A percentile compares a stretch with the other conserved stretches of the same genome.
These are phyloP conservation scores for Anas bernieri DNA, from an alignment of 2,797 vertebrate genomes.

Conservation along the genomic window DNA sequence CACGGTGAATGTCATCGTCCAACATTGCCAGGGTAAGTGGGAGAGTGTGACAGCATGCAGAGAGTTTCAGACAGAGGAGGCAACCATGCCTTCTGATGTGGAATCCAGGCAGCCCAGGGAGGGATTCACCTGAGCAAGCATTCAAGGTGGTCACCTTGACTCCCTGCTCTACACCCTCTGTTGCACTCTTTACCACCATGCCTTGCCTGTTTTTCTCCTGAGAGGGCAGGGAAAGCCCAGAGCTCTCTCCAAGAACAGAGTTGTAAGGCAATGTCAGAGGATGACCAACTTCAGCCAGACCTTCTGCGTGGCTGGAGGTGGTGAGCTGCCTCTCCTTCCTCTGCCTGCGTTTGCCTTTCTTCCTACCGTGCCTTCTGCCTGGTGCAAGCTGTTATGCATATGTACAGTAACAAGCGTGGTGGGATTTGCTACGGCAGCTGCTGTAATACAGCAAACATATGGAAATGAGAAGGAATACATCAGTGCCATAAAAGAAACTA, in stretches of 20 bases:
- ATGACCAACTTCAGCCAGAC: background rate
- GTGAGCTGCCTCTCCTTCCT: background rate
- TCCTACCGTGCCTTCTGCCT: background rate
- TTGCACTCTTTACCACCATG: background rate
- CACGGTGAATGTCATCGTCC: fast-evolving
- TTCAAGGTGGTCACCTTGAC: background rate
- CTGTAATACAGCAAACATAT: background rate
- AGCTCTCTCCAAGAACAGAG: background rate
- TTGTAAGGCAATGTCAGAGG: background rate
- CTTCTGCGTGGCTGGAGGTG: background rate
- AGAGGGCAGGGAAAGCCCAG: background rate
- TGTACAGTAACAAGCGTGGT: background rate
- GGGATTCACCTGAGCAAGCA: fast-evolving
- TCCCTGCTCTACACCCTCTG: background rate
- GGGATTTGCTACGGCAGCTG: conserved; percentile 9
- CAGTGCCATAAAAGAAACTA: background rate
- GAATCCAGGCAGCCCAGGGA: background rate
- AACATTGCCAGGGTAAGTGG: too few species aligned
- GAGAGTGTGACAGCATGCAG: fast-evolving
- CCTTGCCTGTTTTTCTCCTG: background rate
- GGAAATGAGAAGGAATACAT: background rate
- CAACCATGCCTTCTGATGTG: fast-evolving
- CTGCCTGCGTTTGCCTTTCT: fast-evolving
- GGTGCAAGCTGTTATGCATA: background rate
- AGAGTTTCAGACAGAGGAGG: background rate